Conservation (phyloP, 2,888 invertebrate species). For the Patella depressa region DNA sequence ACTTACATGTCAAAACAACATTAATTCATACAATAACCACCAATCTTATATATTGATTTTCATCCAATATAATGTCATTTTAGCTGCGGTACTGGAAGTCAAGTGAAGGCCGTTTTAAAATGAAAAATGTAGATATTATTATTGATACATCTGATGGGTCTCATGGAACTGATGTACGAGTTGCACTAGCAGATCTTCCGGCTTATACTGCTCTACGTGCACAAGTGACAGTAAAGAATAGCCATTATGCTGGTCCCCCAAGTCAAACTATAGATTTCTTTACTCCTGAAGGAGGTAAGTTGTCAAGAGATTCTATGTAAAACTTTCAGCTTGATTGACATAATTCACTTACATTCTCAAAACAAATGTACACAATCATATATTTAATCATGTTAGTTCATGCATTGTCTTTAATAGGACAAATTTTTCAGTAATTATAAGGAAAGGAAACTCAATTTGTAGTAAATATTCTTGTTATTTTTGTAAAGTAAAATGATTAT, state of each 20-base stretch:
- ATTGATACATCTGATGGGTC: constrained; percentile 38
- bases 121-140: constrained; percentile 56
- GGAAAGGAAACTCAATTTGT: too few species aligned
- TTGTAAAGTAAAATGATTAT: neutral
- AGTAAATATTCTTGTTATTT: too few species aligned
- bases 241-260: constrained; percentile 89
- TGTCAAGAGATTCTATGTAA: too few species aligned
- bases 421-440: too few species aligned
- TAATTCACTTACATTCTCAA: too few species aligned
- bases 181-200: constrained; percentile 60
- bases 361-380: too few species aligned
- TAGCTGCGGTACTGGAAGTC: constrained; percentile 95
- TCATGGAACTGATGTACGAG: constrained; percentile 54
- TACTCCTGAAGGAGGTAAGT: constrained; percentile 67
- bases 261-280: constrained; percentile 81
- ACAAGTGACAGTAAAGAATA: constrained; percentile 91
- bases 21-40: too few species aligned
- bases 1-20: too few species aligned
- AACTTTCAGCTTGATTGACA: too few species aligned
- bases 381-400: too few species aligned
- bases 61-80: neutral
- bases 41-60: too few species aligned
- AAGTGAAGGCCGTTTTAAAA: constrained; percentile 73
- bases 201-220: constrained; percentile 81
- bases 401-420: too few species aligned